Base-by-base conservation (phyloP, 2,797 vertebrate species). In the Cyprinodon diabolis region DNA sequence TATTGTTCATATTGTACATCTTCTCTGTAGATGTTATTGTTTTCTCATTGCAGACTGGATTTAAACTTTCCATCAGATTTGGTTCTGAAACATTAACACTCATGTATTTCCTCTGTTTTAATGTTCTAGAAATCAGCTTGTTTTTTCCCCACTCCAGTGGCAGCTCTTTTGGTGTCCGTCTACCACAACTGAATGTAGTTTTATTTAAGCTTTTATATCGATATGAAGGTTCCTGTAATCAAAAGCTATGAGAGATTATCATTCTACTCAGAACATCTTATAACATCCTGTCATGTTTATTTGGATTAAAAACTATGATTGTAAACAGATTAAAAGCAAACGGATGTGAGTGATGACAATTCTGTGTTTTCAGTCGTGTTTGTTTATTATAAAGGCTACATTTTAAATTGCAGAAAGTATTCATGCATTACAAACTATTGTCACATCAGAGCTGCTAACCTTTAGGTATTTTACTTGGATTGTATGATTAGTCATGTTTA, bases 171-270 rank as follows among this genome's bases (percentile, higher is more conserved):
- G 56, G 86, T 57, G 71, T 74, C 82, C 65, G 65, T 72, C 80
- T 72, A 77, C 65, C 71, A 49, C 66, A 66, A 72, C 52, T 89
- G 87, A 92, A 90, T 90, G 90, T 93, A 90, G 82, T 89, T 89
- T 72, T 82, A 84, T 73, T 40, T 6, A 52, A 71, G 66, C 17
- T 76, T 90, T 90, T 89, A 82, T 90, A 87, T 91, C 77, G 1
- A 14, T 82, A 80, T 88, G 69, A 40, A 45, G 58, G 60, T 75
- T 69, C 49, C 79, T 77, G 13, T 74, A 23, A 45, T 68, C 23
- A 66, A 69, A 84, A 52, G 66, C 62, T 78, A 63, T 54, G 52
- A 80, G 66, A 83, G 62, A 87, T 86, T 85, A 74, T 48, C 25
- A n/a, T 43, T 43, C 4, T 43, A 72, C 72, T 25, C 67, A 17